Base-by-base conservation (phyloP, 2,888 invertebrate genomes). In the Lymantria monacha region DNA sequence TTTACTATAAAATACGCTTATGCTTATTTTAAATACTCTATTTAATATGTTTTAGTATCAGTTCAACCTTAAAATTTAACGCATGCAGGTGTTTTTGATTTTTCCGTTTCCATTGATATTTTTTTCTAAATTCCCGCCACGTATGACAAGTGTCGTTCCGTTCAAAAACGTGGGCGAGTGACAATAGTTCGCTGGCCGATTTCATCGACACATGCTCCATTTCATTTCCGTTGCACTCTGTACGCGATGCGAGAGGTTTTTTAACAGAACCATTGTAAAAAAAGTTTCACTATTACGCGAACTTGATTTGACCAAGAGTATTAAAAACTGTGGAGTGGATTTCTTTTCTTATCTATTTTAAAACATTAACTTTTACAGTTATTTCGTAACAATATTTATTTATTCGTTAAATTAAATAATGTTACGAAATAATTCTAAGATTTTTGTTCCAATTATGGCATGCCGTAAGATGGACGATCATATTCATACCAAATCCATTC, bases 221-320 rank as follows among this genome's bases (percentile, higher is more conserved):
- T 82, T 81, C 88, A 89, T 89, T 89, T 89, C 89, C 88, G 76
- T 61, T 81, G 85, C 83, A 80, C 85, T 81, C 80, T 73, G 81
- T 76, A 69, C 77, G 75, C 70, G 72, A 63, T 61, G 71, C 65
- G 75, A 74, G 74, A 72, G 79, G 79, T 83, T 85, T 87, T 84
- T 82, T 73, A 80, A 78, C 76, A 62, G 70, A 70, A 54, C 76
- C 80, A 81, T 79, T 75, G 74, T 83, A 87, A 86, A 85, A 83
- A 88, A 87, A 83, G 80, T 87, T 83, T 81, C 85, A 87, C 87
- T 88, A 88, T 87, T 88, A 84, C 83, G 76, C 82, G 81, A 85
- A 86, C 87, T 87, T 87, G 83, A 88, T 88, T 87, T 87, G 85
- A 76, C 76, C 75, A 77, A 65, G 80, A 71, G 79, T 71, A 75